Percentiles rank a stretch among this genome's conserved stretches.
Evolutionary conservation across 1,140 invertebrate genomes (phyloP).

Genomic region (Trypoxylus dichotomus): DNA sequence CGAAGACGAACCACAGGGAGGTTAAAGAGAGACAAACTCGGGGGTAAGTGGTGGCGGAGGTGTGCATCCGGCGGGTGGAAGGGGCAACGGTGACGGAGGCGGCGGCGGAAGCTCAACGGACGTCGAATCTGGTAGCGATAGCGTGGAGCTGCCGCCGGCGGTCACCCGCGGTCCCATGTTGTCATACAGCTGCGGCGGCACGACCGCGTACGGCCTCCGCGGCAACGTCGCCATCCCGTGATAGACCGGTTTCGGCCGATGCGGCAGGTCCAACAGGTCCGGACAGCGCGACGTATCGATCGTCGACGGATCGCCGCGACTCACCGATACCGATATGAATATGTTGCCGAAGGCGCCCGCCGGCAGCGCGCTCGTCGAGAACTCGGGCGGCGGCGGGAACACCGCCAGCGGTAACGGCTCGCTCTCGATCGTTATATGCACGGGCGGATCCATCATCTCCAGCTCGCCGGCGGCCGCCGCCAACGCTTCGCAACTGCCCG

Average conservation of each 20-base stretch:
- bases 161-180: conserved; percentile 88
- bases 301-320: conserved; percentile 66
- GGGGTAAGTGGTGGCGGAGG: conserved; percentile 42
- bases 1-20: conserved; percentile 52
- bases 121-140: conserved; percentile 72
- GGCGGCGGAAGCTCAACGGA: conserved; percentile 48
- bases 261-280: conserved; percentile 73
- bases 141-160: conserved; percentile 79
- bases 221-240: conserved; percentile 55
- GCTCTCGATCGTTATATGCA: conserved; percentile 78
- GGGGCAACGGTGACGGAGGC: conserved; percentile 54
- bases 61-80: conserved; percentile 46
- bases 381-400: conserved; percentile 67
- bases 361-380: conserved; percentile 63
- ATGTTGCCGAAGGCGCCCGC: conserved; percentile 69
- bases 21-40: conserved; percentile 53
- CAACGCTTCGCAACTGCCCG: conserved; percentile 62
- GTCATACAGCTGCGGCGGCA: conserved; percentile 64
- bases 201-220: conserved; percentile 46
- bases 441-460: conserved; percentile 58
- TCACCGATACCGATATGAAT: conserved; percentile 73
- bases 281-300: conserved; percentile 69
- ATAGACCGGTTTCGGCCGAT: conserved; percentile 58
- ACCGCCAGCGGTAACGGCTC: conserved; percentile 56
- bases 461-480: conserved; percentile 49